Base-by-base conservation (phyloP, 2,797 vertebrate species). In the Parotocinclus haroldoi region DNA sequence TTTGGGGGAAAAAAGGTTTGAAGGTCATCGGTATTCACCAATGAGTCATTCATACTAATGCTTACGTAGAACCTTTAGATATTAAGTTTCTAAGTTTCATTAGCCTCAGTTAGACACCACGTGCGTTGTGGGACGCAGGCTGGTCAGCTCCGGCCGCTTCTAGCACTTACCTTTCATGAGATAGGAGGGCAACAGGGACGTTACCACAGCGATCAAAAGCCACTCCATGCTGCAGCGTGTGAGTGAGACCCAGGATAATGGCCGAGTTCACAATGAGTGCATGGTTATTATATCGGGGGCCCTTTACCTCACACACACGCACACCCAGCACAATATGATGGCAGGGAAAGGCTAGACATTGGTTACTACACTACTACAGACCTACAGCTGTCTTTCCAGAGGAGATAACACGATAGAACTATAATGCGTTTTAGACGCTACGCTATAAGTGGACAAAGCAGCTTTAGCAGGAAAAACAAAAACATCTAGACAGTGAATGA, bases 81-180 rank as follows among this genome's bases (percentile, higher is more conserved):
- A 36, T 19, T 9, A 16, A 7, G 9, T 52, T n/a, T 1, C 60
- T 40, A 9, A 27, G n/a, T 4, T 19, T 59, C 12, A 10, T 49
- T 42, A 42, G 8, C 40, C 10, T 63, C 18, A 11, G 50, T 53
- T 37, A 36, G 10, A 9, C 1, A 39, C 56, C 12, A 27, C 18
- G 39, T 54, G 17, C 55, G 52, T 19, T 9, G 10, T 19, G 17
- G 49, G 36, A 19, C 17, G 18, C 11, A 67, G 67, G 75, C 27
- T 5, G 73, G 64, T 64, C 36, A 36, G 44, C 75, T 73, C 73
- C 68, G 74, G 79, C 78, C 79, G 84, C 78, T 85, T 88, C 84
- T 45, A 89, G 87, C 84, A 87, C 87, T 88, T 89, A 90, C 90
- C 89, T 86, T 89, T 84, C 79, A 87, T 85, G 81, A 82, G 80